phyloP scores from a whole-genome alignment of 2,797 vertebrate genomes.

The Lates japonicus region DNA sequence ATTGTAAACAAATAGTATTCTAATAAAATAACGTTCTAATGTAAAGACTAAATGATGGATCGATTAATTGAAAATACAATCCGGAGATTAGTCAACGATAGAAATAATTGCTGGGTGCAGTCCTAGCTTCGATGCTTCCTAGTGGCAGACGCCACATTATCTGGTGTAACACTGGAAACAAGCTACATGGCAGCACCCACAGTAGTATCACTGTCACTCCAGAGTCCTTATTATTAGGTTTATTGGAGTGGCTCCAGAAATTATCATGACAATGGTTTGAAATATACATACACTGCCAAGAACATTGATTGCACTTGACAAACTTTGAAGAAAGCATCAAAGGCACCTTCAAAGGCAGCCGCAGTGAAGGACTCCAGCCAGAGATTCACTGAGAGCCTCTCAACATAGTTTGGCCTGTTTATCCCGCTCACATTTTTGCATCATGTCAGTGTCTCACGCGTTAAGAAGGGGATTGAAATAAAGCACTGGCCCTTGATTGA shows the following conservation, averaged over 20 bases:
- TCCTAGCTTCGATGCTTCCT: slow-evolving; percentile 25
- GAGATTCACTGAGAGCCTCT: slow-evolving; percentile 74
- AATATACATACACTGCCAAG: slow-evolving; percentile 66
- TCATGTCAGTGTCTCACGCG: slow-evolving; percentile 66
- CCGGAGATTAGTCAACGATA: neutral
- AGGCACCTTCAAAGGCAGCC: slow-evolving; percentile 72
- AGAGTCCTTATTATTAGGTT: slow-evolving; percentile 59
- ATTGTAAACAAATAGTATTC: neutral
- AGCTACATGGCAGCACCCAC: slow-evolving; percentile 33
- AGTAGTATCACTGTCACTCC: slow-evolving; percentile 46
- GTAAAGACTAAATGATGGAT: slow-evolving; percentile 3
- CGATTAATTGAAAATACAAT: neutral
- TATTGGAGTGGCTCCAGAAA: slow-evolving; percentile 70
- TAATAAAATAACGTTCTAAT: too few relatives aligned
- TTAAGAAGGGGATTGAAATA: slow-evolving; percentile 64
- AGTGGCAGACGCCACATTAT: slow-evolving; percentile 47
- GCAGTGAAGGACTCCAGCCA: slow-evolving; percentile 61
- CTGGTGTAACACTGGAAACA: slow-evolving; percentile 30
- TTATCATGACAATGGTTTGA: slow-evolving; percentile 79
- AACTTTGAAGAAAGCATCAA: slow-evolving; percentile 78
- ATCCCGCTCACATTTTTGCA: slow-evolving; percentile 64
- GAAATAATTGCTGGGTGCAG: slow-evolving; percentile 7
- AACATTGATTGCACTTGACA: slow-evolving; percentile 79
- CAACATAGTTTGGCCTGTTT: slow-evolving; percentile 72
- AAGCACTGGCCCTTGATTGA: slow-evolving; percentile 65